Conservation (phyloP, 2,113 vertebrate genomes). For the Otus sunia region DNA sequence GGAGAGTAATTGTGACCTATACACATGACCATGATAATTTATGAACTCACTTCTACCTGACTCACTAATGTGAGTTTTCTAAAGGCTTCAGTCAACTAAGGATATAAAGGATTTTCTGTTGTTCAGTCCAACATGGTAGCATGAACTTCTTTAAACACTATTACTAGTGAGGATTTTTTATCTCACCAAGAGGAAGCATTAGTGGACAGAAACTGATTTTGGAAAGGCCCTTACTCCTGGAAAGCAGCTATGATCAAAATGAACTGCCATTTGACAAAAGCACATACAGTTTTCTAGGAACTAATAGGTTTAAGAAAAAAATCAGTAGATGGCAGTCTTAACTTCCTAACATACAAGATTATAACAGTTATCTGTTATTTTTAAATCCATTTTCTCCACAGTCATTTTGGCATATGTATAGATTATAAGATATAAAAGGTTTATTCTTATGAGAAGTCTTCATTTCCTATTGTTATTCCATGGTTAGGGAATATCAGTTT, state of each 20-base stretch:
- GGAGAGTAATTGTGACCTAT: neutral
- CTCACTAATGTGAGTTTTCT: constrained; percentile 18
- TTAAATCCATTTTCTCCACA: neutral
- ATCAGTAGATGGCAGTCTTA: constrained; percentile 97
- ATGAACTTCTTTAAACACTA: constrained; percentile 16
- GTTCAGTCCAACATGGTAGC: neutral
- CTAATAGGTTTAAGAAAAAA: constrained; percentile 68
- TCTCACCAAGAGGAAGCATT: neutral
- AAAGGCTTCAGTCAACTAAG: constrained; percentile 25
- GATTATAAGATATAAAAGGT: constrained; percentile 42
- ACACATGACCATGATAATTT: neutral
- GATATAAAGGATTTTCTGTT: neutral
- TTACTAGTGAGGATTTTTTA: constrained; percentile 32
- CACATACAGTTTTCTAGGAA: constrained; percentile 31
- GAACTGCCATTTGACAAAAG: constrained; percentile 72
- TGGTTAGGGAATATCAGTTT: constrained; percentile 25
- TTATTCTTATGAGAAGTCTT: constrained; percentile 48
- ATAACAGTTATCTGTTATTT: neutral
- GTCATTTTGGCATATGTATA: neutral
- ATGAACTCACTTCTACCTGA: constrained; percentile 34
- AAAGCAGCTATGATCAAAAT: constrained; percentile 70
- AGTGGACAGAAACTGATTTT: constrained; percentile 73
- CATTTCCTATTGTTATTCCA: constrained; percentile 33
- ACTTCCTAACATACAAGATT: constrained; percentile 73
- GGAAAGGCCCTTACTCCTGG: constrained; percentile 61